Conservation (phyloP, 2,113 vertebrate species). For the Bufo bufo region DNA sequence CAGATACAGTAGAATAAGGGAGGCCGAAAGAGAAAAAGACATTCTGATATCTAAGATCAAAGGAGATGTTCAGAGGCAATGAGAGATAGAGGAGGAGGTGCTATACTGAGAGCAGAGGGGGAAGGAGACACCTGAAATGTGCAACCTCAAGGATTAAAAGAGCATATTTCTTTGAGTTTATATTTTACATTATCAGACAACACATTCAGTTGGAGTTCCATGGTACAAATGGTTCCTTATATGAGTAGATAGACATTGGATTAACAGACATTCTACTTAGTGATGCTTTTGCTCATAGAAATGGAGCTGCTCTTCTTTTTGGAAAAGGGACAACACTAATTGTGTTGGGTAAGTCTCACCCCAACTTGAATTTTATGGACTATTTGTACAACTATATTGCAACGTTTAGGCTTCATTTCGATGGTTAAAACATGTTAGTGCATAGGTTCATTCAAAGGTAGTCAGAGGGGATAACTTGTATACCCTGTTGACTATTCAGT, state of each 20-base stretch:
- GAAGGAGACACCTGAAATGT: neutral
- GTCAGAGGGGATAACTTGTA: neutral
- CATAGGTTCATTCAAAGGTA: neutral
- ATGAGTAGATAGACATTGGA: neutral
- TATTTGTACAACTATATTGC: neutral
- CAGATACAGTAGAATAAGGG: too few species aligned
- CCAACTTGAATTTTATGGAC: neutral
- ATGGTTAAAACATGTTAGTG: neutral
- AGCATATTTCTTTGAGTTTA: neutral
- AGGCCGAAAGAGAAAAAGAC: too few species aligned
- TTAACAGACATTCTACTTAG: neutral
- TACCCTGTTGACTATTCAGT: neutral
- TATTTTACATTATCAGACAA: neutral
- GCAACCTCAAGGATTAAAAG: neutral
- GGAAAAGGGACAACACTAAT: slow-evolving; percentile 79
- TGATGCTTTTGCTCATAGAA: neutral
- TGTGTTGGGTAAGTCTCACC: slow-evolving; percentile 73
- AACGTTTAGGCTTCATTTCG: neutral
- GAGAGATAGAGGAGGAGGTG: neutral
- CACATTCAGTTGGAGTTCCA: neutral
- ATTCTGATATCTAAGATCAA: neutral
- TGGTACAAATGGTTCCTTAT: neutral
- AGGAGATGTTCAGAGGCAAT: neutral
- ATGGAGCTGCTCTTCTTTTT: slow-evolving; percentile 61
- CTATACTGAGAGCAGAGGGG: neutral